Conservation (phyloP, 37 sponge, comb jelly and placozoan species). For the Lycopodina hypogea region DNA sequence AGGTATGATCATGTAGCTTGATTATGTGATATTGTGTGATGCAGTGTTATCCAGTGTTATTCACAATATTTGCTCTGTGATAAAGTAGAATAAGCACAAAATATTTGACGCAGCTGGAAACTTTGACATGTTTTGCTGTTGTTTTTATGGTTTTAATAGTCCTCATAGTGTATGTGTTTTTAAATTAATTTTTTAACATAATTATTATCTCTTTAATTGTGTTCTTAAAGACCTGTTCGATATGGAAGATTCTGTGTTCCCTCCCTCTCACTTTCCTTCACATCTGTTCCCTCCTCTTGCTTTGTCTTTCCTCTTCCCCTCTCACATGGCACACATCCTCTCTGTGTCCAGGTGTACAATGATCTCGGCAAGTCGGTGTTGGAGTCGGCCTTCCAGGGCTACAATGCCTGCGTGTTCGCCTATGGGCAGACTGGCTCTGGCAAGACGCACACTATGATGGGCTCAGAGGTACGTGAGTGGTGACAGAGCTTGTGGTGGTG, state of each 20-base stretch:
- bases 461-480: constrained; percentile 48
- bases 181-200: too few species aligned
- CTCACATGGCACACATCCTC: neutral
- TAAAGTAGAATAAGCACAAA: neutral
- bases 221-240: too few species aligned
- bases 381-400: constrained; percentile 80
- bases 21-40: neutral
- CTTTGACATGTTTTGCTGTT: too few species aligned
- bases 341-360: constrained; percentile 53
- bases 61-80: neutral
- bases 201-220: too few species aligned
- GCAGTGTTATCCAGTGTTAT: neutral
- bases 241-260: too few species aligned
- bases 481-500: neutral
- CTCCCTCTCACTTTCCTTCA: neutral
- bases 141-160: too few species aligned
- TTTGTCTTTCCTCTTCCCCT: too few species aligned
- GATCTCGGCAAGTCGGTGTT: constrained; percentile 74
- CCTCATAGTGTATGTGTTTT: too few species aligned
- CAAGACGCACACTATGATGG: constrained; percentile 95
- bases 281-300: neutral
- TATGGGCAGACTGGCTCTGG: constrained; percentile 94
- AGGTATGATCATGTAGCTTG: constrained; percentile 44
- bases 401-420: constrained; percentile 90
- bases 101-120: neutral